phyloP scores from a whole-genome alignment of 2,113 vertebrate genomes.

The mouse (Mus musculus) region DNA sequence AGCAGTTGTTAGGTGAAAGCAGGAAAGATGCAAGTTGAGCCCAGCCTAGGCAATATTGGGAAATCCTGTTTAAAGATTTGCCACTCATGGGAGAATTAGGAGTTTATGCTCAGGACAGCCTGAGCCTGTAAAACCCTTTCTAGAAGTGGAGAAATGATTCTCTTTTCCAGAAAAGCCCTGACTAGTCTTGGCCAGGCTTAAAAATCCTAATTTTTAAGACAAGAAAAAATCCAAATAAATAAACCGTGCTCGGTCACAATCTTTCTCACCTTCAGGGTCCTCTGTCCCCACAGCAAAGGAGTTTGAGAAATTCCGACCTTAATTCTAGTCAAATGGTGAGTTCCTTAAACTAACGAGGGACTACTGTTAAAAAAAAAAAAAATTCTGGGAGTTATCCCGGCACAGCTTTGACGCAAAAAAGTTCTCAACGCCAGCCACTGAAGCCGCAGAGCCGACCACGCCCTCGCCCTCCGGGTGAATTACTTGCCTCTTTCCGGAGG shows the following conservation, averaged over 20 bases:
- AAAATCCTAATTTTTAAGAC: constrained; percentile 3
- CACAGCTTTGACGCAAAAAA: too few species aligned
- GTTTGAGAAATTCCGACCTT: neutral
- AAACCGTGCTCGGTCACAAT: constrained; percentile 6
- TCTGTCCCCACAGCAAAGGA: neutral
- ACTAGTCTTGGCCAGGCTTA: too few species aligned
- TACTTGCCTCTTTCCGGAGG: neutral
- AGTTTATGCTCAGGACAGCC: neutral
- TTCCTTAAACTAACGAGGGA: neutral
- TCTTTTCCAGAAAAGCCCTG: neutral
- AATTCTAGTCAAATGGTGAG: constrained; percentile 28
- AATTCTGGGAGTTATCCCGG: neutral
- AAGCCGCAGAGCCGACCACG: neutral
- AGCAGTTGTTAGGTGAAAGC: neutral
- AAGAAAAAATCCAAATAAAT: constrained; percentile 42
- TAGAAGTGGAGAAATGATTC: neutral
- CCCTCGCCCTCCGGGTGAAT: neutral
- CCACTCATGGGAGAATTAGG: neutral
- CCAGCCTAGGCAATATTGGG: neutral
- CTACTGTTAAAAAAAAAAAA: neutral
- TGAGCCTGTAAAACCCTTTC: neutral
- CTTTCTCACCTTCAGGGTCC: neutral
- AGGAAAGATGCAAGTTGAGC: neutral
- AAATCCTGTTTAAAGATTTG: neutral
- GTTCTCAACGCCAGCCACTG: rapidly evolving